Evolutionary conservation across 2,888 invertebrate genomes (phyloP), one percentile per base, ranked within the genome.

Genomic region (Drosophila melanocephala): DNA sequence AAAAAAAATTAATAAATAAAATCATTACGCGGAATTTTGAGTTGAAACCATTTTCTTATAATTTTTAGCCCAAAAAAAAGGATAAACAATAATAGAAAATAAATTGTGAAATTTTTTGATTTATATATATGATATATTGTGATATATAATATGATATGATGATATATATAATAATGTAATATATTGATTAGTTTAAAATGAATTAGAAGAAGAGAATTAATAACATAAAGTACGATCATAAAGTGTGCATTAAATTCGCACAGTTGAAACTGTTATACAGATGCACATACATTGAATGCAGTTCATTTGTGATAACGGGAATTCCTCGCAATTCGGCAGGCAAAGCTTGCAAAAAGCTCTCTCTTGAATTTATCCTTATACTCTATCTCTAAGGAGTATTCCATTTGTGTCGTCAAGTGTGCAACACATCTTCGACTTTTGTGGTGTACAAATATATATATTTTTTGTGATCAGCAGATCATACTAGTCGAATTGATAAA

Each of bases 281-380:
- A 39, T 39, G 56, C 39, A 39, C 39, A 57, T 37, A 14, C 19
- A 37, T 26, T 16, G 3, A 39, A 35, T 70, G 70, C 53, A 70
- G 60, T 10, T 44, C 19, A 55, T 60, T 68, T 53, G 16, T 80
- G 78, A 81, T 81, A 81, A 68, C 77, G 78, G 78, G 51, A 65
- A 78, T 78, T 78, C 59, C 78, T 56, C 5, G 59, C 58, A 76
- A 56, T 65, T 67, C 52, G 5, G 47, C 5, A n/a, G 71, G 32
- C 33, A 55, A 66, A 66, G 56, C 66, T 63, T 30, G 53, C 30
- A 10, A 10, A 42, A 56, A 70, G 66, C 66, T 66, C 22, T 22
- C 33, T 32, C 47, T 35, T 16, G 14, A 16, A 26, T 26, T 47
- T 4, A 47, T 47, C 47, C 16, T 26, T 26, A 4, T 47, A 47